Evolutionary conservation across 2,888 invertebrate genomes (phyloP).

Genomic region (Crioceris asparagi): DNA sequence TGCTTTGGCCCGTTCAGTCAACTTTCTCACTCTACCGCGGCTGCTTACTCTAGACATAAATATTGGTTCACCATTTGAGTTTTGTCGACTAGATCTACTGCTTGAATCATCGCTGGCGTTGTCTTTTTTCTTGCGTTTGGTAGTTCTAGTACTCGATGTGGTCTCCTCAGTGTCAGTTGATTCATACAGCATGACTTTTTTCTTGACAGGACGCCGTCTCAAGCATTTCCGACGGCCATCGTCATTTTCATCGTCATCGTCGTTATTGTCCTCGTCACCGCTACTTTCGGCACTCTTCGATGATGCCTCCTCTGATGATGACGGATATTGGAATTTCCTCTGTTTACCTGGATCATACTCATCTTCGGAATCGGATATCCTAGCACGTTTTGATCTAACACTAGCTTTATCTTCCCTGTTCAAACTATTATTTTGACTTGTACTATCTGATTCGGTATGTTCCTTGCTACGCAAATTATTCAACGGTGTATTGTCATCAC

Average conservation of each 20-base stretch:
- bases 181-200: conserved; percentile 21
- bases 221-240: conserved; percentile 14
- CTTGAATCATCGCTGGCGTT: too few species aligned
- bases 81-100: too few species aligned
- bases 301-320: conserved; percentile 24
- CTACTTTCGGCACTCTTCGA: conserved; percentile 11
- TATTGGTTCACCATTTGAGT: too few species aligned
- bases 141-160: too few species aligned
- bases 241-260: conserved; percentile 19
- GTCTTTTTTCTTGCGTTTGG: too few species aligned
- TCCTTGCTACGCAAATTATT: conserved; percentile 15
- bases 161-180: conserved; percentile 20
- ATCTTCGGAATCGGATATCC: conserved; percentile 5
- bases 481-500: conserved; percentile 21
- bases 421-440: conserved; percentile 16
- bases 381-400: conserved; percentile 1
- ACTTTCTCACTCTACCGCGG: conserved; percentile 72
- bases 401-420: conserved; percentile 6
- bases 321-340: conserved; percentile 18
- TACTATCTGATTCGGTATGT: conserved; percentile 17
- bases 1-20: conserved; percentile 69
- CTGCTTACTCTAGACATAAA: conserved; percentile 51
- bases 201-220: conserved; percentile 18
- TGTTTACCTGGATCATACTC: conserved; percentile 13
- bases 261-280: conserved; percentile 21